Evolutionary conservation across 2,888 invertebrate genomes (phyloP), one percentile per base, ranked within the genome.

Genomic region (Lycia hirtaria): DNA sequence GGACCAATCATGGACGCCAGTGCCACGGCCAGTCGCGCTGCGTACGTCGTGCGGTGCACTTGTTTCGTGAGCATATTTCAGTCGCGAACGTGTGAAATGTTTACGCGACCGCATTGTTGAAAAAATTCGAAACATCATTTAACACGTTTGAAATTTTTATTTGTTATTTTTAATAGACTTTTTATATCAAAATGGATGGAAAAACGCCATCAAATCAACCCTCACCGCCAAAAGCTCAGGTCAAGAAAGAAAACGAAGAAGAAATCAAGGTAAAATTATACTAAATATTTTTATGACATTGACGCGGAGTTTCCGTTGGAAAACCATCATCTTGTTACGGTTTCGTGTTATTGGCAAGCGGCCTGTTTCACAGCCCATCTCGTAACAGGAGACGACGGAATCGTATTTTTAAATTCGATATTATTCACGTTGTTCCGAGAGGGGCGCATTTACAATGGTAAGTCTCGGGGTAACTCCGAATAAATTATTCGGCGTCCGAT

Each of bases 241-340:
- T 94, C 68, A 96, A 96, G 85, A 95, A 95, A 84, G 95, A 96
- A 81, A 91, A 93, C 72, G 95, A 94, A 86, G 95, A 96, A 89
- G 96, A 96, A 89, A 96, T 96, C 81, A 95, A 95, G 94, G 96
- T 96, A 89, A 80, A 76, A 62, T 67, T 52, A 67, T 72, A 72
- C 66, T 51, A 72, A 67, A 76, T 69, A 71, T 76, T 78, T 74
- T 68, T 56, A 68, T 69, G 76, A 76, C 73, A 78, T 76, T 81
- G 81, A 82, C 72, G 77, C 65, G 52, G 74, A 73, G 79, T 81
- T 88, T 88, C 88, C 87, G 85, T 80, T 80, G 75, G 78, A 76
- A 76, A 75, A 79, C 71, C 76, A 83, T 87, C 81, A 79, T 86
- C 81, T 77, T 81, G 75, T 83, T 83, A 80, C 83, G 73, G 78